Conservation (phyloP, 2,113 vertebrate genomes). For the Otis tarda region DNA sequence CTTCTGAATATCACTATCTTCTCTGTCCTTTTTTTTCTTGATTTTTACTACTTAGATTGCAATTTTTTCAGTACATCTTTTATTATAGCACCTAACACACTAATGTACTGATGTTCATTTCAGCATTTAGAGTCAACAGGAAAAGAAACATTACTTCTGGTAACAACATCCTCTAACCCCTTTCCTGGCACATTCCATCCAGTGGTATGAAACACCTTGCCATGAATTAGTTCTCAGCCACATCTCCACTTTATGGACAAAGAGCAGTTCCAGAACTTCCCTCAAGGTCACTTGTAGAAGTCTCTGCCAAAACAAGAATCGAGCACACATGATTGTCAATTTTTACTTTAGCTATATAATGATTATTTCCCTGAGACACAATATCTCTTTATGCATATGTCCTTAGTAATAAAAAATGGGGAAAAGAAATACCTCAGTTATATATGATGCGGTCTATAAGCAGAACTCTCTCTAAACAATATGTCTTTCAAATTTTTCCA, state of each 20-base stretch:
- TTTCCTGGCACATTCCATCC: not conserved
- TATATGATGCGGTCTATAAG: conserved; percentile 18
- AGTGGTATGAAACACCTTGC: not conserved
- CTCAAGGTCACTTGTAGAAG: conserved; percentile 35
- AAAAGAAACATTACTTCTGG: not conserved
- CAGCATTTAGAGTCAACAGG: not conserved
- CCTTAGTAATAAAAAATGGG: conserved; percentile 62
- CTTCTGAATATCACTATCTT: not conserved
- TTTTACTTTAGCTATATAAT: conserved; percentile 37
- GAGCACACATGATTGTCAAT: not conserved
- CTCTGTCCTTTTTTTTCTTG: not conserved
- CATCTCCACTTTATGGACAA: not conserved
- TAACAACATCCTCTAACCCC: not conserved
- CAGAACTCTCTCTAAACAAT: conserved; percentile 49
- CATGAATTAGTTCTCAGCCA: not conserved
- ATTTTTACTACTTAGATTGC: not conserved
- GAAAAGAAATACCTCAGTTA: conserved; percentile 48
- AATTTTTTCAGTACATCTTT: not conserved
- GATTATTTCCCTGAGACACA: conserved; percentile 33
- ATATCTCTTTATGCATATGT: conserved; percentile 45
- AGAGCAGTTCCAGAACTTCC: conserved; percentile 17
- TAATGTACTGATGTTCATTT: not conserved
- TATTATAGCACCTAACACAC: not conserved
- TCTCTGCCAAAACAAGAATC: conserved; percentile 17
- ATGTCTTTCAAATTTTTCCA: conserved; percentile 49